Evolutionary conservation across 2,888 invertebrate species (phyloP).

Genomic region (Erebia palarica): DNA sequence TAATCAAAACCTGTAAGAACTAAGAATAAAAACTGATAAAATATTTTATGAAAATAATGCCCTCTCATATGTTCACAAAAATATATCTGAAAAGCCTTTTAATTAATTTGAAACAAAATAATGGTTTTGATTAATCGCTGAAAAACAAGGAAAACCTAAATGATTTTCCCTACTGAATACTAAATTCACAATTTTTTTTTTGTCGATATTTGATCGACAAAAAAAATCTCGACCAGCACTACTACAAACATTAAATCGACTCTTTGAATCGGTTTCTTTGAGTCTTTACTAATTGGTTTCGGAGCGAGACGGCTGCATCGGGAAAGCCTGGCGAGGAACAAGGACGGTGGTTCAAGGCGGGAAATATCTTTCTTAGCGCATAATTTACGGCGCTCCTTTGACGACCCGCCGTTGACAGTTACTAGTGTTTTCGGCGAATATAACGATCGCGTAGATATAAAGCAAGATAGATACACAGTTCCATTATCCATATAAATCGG

Average conservation of each 20-base stretch:
- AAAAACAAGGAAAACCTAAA: too few species aligned
- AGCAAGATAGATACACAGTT: not conserved
- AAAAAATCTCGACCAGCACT: constrained; percentile 37
- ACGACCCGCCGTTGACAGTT: constrained; percentile 58
- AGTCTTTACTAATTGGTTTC: constrained; percentile 47
- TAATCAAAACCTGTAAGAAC: too few species aligned
- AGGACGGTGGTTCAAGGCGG: constrained; percentile 57
- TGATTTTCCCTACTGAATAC: too few species aligned
- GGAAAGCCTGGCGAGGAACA: constrained; percentile 40
- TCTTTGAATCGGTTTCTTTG: constrained; percentile 49
- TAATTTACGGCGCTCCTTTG: constrained; percentile 49
- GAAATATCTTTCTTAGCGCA: constrained; percentile 73
- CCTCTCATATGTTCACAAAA: too few species aligned
- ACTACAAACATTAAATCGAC: constrained; percentile 42
- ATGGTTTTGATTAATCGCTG: too few species aligned
- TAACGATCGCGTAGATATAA: constrained; percentile 47
- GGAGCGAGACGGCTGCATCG: constrained; percentile 40
- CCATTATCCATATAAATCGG: not conserved
- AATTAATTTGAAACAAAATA: too few species aligned
- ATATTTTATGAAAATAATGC: too few species aligned
- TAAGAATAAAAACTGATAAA: too few species aligned
- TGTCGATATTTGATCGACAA: constrained; percentile 8
- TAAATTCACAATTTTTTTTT: not conserved
- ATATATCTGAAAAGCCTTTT: too few species aligned
- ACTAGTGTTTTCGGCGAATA: constrained; percentile 67